Evolutionary conservation across 2,888 invertebrate genomes (phyloP).

Genomic region (Argyra leucocephala): DNA sequence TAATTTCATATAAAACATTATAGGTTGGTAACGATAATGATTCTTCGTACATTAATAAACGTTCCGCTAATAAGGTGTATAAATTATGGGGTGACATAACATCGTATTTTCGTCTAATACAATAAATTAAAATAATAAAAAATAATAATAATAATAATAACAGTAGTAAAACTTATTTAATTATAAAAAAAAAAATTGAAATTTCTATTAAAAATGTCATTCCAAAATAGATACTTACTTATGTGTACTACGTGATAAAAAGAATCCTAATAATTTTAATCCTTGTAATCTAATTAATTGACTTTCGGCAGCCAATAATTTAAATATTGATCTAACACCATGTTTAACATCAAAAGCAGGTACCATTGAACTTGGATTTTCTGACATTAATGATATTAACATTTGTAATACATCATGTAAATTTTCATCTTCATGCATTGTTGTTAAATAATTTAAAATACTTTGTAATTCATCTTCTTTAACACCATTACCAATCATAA

Average conservation of each 20-base stretch:
- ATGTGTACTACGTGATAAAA: constrained; percentile 93
- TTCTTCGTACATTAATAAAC: constrained; percentile 80
- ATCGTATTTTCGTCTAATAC: constrained; percentile 86
- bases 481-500: constrained; percentile 92
- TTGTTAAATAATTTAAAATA: constrained; percentile 94
- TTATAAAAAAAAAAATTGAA: too few species aligned
- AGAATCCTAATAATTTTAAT: constrained; percentile 92
- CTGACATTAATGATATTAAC: constrained; percentile 93
- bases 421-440: constrained; percentile 98
- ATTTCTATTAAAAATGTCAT: too few species aligned
- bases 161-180: too few species aligned
- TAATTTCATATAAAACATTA: constrained; percentile 96
- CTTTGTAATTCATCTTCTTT: constrained; percentile 98
- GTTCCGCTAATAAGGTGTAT: constrained; percentile 89
- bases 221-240: constrained; percentile 69
- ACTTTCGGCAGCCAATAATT: constrained; percentile 88
- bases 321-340: constrained; percentile 93
- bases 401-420: constrained; percentile 95
- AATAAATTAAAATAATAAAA: constrained; percentile 7
- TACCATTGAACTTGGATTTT: constrained; percentile 98
- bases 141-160: background rate
- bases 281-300: constrained; percentile 93
- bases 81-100: constrained; percentile 98
- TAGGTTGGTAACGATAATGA: constrained; percentile 89
- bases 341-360: constrained; percentile 97